These are phyloP conservation scores for Accipiter virgatus DNA, from an alignment of 2,113 vertebrate genomes.

Conservation along the genomic window DNA sequence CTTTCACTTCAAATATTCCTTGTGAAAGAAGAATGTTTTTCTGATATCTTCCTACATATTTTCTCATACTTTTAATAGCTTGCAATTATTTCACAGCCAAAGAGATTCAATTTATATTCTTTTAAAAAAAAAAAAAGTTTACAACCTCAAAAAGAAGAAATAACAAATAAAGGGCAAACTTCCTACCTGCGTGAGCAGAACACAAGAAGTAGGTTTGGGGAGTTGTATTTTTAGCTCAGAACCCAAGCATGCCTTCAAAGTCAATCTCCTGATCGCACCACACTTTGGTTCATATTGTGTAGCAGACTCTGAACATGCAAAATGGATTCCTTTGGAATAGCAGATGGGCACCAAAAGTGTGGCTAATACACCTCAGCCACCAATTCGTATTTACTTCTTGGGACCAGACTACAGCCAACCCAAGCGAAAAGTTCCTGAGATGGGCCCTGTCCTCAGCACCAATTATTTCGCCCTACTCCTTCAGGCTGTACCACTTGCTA, in stretches of 20 bases:
- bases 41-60: background rate
- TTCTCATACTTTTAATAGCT: background rate
- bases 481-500: background rate
- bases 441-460: background rate
- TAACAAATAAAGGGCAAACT: background rate
- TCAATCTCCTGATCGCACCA: background rate
- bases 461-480: background rate
- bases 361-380: background rate
- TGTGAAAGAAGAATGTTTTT: background rate
- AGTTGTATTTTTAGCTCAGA: background rate
- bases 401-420: background rate
- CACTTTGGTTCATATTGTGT: background rate
- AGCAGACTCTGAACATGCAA: background rate
- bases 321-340: background rate
- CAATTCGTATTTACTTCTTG: too few relatives aligned
- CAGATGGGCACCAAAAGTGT: background rate
- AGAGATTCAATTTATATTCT: background rate
- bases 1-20: background rate
- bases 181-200: background rate
- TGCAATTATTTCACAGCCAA: background rate
- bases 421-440: background rate
- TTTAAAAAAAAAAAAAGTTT: background rate
- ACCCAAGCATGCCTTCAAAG: accelerated
- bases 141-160: background rate
- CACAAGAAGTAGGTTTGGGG: background rate